Conservation (phyloP, 2,888 invertebrate species). For the Dione vanillae region DNA sequence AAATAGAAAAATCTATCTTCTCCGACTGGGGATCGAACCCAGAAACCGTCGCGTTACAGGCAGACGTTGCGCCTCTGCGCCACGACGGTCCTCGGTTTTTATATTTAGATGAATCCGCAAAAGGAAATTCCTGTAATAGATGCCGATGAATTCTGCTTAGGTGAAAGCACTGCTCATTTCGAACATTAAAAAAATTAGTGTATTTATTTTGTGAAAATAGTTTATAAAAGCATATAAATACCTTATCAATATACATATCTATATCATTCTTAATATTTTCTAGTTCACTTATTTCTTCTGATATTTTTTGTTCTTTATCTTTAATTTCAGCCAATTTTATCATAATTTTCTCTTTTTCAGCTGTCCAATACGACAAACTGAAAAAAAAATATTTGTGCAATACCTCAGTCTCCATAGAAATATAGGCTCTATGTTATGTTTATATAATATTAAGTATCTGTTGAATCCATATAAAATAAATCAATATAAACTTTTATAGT, state of each 20-base stretch:
- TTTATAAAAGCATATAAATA: not conserved
- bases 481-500: no score
- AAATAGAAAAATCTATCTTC: no score
- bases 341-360: not conserved
- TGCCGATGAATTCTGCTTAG: conserved; percentile 90
- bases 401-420: no score
- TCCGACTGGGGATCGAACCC: no score
- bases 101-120: conserved; percentile 90
- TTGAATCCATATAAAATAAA: no score
- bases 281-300: not conserved
- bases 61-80: no score
- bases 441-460: no score
- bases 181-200: no score
- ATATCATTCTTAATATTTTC: not conserved
- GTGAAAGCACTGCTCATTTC: conserved; percentile 90
- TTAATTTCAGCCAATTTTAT: not conserved
- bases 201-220: no score
- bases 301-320: not conserved
- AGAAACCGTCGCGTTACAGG: no score
- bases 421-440: no score
- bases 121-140: conserved; percentile 91
- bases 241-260: not conserved
- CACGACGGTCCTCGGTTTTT: no score
- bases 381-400: not conserved
- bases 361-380: not conserved